Base-by-base conservation (phyloP, 2,113 vertebrate species). In the Marcusenius ussheri region DNA sequence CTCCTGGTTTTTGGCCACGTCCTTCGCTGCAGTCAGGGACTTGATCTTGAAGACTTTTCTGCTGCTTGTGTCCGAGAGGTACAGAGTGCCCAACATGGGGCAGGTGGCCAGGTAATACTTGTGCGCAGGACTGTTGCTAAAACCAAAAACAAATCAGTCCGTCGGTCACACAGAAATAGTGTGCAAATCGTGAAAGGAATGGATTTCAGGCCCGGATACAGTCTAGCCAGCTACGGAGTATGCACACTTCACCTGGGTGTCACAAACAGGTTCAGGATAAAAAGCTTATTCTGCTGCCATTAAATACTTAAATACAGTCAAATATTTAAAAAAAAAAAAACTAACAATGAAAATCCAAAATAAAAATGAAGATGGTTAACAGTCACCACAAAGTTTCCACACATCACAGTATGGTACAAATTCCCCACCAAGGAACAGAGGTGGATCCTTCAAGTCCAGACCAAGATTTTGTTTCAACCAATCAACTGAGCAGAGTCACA, bases 91-190 rank as follows among this genome's bases (percentile, higher is more conserved):
- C 0, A 96, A 97, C 93, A 98, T 97, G 0, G 98, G 97, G 94
- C 98, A 98, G 83, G 97, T 97, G 84, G 98, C 95, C 96, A 99
- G 94, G 95, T 99, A 99, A 96, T 99, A 99, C 90, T 98, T 99
- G 90, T 99, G 98, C 11, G 98, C 97, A 0, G 98, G 98, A 91
- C 97, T 99, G 95, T 97, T 99, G 94, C 98, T 99, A 94, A 62
- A 94, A 35, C 45, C 15, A 70, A 6, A 88, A 11, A 88, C 39
- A 88, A 49, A 31, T 74, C 46, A 53, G 39, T 3, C 51, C 3
- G 8, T 89, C 27, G n/a, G 74, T 83, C 49, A 83, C 3, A 19
- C 5, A n/a, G 6, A 39, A 83, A 83, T 1, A 46, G 27, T 15
- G 50, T 2, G 0, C 3, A 58, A 24, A 27, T 11, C 8, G 1